These are phyloP conservation scores for Caenorhabditis macrosperma DNA, from an alignment of 2,888 invertebrate genomes.

Conservation along the genomic window DNA sequence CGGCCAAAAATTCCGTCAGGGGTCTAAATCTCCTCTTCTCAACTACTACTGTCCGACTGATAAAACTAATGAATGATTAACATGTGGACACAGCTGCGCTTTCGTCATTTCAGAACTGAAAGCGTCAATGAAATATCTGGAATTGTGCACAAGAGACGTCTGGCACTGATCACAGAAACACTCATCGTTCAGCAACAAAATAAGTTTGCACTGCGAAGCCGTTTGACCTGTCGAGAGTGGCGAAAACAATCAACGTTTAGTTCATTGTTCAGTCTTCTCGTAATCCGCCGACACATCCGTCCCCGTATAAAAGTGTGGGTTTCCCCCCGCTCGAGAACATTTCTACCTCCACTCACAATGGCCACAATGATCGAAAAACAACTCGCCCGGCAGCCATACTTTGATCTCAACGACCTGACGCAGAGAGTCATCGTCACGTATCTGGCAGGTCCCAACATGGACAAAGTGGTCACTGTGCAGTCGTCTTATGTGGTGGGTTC, in stretches of 20 bases:
- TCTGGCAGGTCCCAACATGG: slow-evolving; percentile 18
- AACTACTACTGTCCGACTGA: too few relatives aligned
- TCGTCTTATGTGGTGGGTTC: slow-evolving; percentile 36
- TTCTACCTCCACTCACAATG: neutral
- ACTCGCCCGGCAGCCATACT: slow-evolving; percentile 19
- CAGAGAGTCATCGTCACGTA: slow-evolving; percentile 28
- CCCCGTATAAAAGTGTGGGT: neutral
- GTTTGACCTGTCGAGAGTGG: too few relatives aligned
- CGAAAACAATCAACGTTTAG: neutral
- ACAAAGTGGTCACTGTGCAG: slow-evolving; percentile 21
- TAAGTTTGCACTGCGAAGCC: too few relatives aligned
- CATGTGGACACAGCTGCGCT: too few relatives aligned
- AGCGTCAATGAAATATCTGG: too few relatives aligned
- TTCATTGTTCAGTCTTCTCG: neutral
- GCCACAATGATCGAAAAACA: neutral
- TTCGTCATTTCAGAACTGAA: too few relatives aligned
- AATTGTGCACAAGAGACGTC: too few relatives aligned
- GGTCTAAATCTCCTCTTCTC: too few relatives aligned
- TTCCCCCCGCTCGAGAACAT: neutral
- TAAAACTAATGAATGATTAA: too few relatives aligned
- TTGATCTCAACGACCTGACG: slow-evolving; percentile 27
- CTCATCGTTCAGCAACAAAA: too few relatives aligned
- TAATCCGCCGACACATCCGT: neutral
- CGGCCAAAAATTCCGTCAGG: too few relatives aligned
- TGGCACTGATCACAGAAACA: too few relatives aligned